These are phyloP conservation scores for Nyleta sp. DNA, from an alignment of 2,888 invertebrate species.

Conservation along the genomic window DNA sequence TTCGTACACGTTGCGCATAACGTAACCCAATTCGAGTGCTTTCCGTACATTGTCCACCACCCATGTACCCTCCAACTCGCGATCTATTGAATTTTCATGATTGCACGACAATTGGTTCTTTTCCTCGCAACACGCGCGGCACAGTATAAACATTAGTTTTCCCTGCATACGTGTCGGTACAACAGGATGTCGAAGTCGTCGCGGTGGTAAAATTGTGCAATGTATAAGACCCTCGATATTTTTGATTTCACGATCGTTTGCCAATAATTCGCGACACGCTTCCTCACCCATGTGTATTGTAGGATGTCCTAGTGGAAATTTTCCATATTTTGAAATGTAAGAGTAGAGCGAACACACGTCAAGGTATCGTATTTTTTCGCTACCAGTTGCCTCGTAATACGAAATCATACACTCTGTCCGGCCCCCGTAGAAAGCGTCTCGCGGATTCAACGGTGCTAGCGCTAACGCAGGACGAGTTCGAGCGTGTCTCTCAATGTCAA, in stretches of 20 bases:
- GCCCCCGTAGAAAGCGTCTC: conserved; percentile 28
- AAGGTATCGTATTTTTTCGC: conserved; percentile 36
- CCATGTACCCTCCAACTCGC: not conserved
- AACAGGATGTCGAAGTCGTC: not conserved
- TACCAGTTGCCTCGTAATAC: not conserved
- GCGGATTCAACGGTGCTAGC: conserved; percentile 15
- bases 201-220: not conserved
- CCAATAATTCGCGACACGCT: conserved; percentile 1
- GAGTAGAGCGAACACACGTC: conserved; percentile 56
- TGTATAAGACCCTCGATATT: not conserved
- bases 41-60: not conserved
- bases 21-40: not conserved
- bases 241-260: not conserved
- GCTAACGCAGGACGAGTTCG: not conserved
- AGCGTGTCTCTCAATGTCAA: not conserved
- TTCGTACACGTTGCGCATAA: conserved; percentile 8
- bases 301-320: conserved; percentile 72
- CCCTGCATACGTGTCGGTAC: not conserved
- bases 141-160: not conserved
- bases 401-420: conserved; percentile 10
- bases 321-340: conserved; percentile 68
- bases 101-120: not conserved
- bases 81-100: not conserved
- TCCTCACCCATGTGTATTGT: conserved; percentile 62
- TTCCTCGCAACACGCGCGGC: not conserved